Percentiles rank a stretch among this genome's conserved stretches.
These are phyloP conservation scores for Oncorhynchus clarkii DNA, from an alignment of 2,113 vertebrate genomes.

Conservation along the genomic window DNA sequence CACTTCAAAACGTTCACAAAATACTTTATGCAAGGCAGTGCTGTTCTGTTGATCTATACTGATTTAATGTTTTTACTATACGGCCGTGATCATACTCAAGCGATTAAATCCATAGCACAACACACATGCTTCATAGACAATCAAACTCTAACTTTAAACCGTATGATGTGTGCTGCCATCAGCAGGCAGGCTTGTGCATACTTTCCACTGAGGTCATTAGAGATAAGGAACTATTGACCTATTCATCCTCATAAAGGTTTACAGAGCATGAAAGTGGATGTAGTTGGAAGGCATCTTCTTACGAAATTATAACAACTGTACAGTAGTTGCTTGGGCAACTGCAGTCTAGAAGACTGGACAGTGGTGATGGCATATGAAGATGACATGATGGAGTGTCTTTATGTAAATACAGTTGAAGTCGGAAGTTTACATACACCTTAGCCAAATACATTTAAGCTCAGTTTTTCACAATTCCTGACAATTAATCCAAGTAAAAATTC, in stretches of 20 bases:
- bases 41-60: constrained; percentile 16
- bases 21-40: not conserved
- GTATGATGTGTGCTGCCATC: not conserved
- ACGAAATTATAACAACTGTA: not conserved
- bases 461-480: too few species aligned
- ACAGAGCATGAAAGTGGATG: not conserved
- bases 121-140: not conserved
- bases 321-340: not conserved
- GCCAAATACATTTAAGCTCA: too few species aligned
- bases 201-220: not conserved
- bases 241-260: not conserved
- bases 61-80: constrained; percentile 16
- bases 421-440: too few species aligned
- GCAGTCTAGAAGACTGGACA: not conserved
- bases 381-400: not conserved
- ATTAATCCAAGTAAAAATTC: too few species aligned
- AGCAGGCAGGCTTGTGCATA: not conserved
- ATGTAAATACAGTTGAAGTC: too few species aligned
- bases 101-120: constrained; percentile 22
- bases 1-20: not conserved
- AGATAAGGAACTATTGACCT: not conserved
- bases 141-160: not conserved
- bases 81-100: not conserved
- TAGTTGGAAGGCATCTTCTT: not conserved
- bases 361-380: not conserved